Evolutionary conservation across 2,113 vertebrate genomes (phyloP).

Genomic region (Grallaria varia): DNA sequence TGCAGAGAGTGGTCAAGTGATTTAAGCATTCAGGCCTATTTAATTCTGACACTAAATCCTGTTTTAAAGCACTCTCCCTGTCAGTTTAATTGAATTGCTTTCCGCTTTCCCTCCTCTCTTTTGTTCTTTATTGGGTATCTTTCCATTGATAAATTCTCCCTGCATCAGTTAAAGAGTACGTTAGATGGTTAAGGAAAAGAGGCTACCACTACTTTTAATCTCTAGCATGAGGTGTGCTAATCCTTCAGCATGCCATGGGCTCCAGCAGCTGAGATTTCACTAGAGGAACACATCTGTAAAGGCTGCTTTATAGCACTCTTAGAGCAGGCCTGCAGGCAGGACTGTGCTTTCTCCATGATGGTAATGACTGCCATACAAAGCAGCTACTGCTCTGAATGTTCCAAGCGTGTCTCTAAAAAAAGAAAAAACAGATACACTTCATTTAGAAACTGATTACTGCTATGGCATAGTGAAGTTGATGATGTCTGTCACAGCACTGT

Average conservation of each 20-base stretch:
- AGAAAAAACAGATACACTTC: not conserved
- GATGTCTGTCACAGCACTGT: not conserved
- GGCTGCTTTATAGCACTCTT: not conserved
- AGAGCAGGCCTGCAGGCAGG: not conserved
- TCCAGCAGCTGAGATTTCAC: not conserved
- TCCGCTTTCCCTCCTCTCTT: not conserved
- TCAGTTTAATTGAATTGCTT: not conserved
- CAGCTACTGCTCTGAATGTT: not conserved
- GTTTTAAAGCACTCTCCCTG: not conserved
- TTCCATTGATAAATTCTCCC: not conserved
- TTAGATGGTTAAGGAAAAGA: not conserved
- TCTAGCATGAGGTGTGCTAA: not conserved
- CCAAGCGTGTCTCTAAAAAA: not conserved
- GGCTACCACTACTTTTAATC: not conserved
- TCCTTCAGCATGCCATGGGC: not conserved
- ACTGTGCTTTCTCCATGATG: rapidly evolving
- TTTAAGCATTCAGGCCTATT: not conserved
- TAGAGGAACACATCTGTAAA: not conserved
- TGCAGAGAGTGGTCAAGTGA: not conserved
- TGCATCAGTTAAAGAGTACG: not conserved
- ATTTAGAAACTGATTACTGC: not conserved
- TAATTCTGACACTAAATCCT: not conserved
- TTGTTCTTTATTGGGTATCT: not conserved
- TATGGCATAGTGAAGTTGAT: not conserved
- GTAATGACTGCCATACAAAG: not conserved